Evolutionary conservation across 1,140 invertebrate species (phyloP).

Genomic region (Cydia fagiglandana): DNA sequence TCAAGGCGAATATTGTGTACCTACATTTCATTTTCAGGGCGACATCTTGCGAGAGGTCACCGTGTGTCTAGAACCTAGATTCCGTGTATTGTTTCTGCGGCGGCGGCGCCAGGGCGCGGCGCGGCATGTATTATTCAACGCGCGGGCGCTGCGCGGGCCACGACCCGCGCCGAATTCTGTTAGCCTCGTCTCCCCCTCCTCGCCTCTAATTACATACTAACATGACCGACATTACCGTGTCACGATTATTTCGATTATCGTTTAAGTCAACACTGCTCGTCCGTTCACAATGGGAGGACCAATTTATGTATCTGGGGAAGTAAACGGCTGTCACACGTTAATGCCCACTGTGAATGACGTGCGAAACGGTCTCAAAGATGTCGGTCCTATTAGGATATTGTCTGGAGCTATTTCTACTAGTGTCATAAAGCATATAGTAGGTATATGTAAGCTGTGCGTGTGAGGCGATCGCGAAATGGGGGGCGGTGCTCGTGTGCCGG

Average conservation of each 20-base stretch:
- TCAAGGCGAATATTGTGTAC: conserved; percentile 20
- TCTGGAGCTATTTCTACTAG: neutral
- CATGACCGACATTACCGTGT: conserved; percentile 59
- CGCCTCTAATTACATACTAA: conserved; percentile 65
- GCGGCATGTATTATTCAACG: conserved; percentile 69
- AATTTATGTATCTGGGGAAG: conserved; percentile 31
- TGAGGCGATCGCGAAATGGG: conserved; percentile 33
- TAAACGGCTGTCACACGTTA: conserved; percentile 19
- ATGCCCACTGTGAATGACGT: conserved; percentile 17
- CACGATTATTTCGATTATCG: conserved; percentile 63
- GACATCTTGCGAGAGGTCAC: conserved; percentile 30
- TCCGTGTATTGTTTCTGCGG: conserved; percentile 43
- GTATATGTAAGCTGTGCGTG: conserved; percentile 11
- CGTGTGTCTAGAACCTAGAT: conserved; percentile 40
- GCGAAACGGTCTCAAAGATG: conserved; percentile 6
- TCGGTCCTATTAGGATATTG: neutral
- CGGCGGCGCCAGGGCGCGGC: conserved; percentile 53
- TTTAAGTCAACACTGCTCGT: conserved; percentile 47
- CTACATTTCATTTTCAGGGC: conserved; percentile 31
- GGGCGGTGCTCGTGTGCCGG: conserved; percentile 44
- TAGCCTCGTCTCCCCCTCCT: conserved; percentile 53
- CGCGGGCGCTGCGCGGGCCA: conserved; percentile 54
- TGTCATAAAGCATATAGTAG: neutral
- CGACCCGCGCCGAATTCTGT: conserved; percentile 66
- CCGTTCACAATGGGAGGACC: conserved; percentile 24